Conservation (phyloP, 1,140 invertebrate species). For the Parapsyche elsis region DNA sequence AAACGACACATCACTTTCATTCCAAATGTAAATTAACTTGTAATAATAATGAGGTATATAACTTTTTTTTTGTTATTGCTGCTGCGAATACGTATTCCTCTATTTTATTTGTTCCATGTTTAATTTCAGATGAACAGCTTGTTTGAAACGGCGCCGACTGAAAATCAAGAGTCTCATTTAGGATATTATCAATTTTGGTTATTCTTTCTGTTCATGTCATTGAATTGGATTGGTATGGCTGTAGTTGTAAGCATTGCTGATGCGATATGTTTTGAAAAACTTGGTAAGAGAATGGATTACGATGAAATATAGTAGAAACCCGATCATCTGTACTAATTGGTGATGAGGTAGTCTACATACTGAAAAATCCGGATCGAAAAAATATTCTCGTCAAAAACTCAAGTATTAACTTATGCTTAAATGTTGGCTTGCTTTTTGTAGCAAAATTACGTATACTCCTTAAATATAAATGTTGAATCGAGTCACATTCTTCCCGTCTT, state of each 20-base stretch:
- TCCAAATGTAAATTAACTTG: slow-evolving; percentile 68
- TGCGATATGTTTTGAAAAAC: slow-evolving; percentile 82
- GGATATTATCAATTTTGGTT: slow-evolving; percentile 75
- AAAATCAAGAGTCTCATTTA: neutral
- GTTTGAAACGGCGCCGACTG: neutral
- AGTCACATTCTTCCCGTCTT: no score
- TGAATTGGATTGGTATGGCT: slow-evolving; percentile 85
- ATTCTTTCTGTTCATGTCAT: slow-evolving; percentile 78
- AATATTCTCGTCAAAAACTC: no score
- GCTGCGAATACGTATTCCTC: neutral
- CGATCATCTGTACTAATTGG: neutral
- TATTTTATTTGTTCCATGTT: neutral
- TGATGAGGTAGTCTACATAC: no score
- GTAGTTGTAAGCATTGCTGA: slow-evolving; percentile 84
- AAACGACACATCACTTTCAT: slow-evolving; percentile 63
- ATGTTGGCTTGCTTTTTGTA: no score
- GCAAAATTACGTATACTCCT: no score
- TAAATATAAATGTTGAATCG: no score
- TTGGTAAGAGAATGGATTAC: slow-evolving; percentile 69
- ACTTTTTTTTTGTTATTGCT: neutral
- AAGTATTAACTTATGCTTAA: no score
- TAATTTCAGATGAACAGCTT: slow-evolving; percentile 45
- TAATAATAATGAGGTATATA: slow-evolving; percentile 62
- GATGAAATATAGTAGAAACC: no score
- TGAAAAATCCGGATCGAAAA: no score